phyloP scores from a whole-genome alignment of 2,113 vertebrate species.

The Calypte anna region DNA sequence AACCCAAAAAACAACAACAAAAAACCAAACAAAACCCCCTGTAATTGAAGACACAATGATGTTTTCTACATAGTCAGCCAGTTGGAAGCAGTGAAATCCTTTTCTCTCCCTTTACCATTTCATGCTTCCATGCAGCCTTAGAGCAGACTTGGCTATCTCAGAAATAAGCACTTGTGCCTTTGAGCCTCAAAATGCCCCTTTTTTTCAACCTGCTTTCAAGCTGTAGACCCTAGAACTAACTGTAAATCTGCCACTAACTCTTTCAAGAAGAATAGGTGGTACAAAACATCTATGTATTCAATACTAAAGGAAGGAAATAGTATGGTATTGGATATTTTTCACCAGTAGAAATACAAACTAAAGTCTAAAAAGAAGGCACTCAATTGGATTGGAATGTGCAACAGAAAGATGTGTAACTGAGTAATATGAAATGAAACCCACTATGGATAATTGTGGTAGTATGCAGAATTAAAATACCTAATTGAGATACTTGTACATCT shows the following conservation, averaged over 20 bases:
- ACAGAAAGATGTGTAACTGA: neutral
- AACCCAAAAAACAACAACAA: too few species aligned
- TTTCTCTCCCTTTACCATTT: neutral
- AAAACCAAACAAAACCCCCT: too few species aligned
- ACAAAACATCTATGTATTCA: neutral
- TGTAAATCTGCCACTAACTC: neutral
- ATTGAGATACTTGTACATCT: neutral
- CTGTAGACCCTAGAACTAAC: neutral
- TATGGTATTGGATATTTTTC: fast-evolving
- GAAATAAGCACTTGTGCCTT: neutral
- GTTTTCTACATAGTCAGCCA: neutral
- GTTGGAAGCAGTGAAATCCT: neutral
- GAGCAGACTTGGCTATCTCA: neutral
- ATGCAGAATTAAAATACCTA: neutral
- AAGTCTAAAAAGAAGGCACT: neutral
- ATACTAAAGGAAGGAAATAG: neutral
- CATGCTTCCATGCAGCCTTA: neutral
- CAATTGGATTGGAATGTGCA: neutral
- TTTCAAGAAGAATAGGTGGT: neutral
- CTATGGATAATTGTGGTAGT: neutral
- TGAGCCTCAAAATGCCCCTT: neutral
- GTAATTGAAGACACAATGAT: neutral
- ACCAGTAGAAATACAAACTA: neutral
- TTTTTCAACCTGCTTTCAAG: neutral
- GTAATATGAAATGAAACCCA: neutral